Percentiles rank a stretch among this genome's conserved stretches.
Conservation (phyloP, 2,888 invertebrate species). For the Acronicta aceris region DNA sequence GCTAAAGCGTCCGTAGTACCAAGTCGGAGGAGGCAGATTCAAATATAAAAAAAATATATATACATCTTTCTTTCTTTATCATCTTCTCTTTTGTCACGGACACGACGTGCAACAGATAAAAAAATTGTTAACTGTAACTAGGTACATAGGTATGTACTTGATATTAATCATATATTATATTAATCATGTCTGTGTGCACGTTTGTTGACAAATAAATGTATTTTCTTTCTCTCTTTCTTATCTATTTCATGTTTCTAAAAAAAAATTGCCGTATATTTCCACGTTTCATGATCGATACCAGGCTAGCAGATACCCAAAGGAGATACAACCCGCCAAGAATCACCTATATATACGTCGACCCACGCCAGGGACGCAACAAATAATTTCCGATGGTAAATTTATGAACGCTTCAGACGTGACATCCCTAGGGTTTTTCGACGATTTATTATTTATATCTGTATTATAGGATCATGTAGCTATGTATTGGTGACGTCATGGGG, state of each 20-base stretch:
- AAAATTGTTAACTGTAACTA: too few relatives aligned
- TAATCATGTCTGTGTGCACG: too few relatives aligned
- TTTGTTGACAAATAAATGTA: too few relatives aligned
- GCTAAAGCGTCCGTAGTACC: too few relatives aligned
- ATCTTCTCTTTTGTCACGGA: too few relatives aligned
- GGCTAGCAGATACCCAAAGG: slow-evolving; percentile 1
- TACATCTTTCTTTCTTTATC: too few relatives aligned
- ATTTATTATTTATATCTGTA: slow-evolving; percentile 38
- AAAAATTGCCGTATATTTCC: background rate
- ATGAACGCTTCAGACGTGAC: slow-evolving; percentile 33
- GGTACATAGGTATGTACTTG: too few relatives aligned
- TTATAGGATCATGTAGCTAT: slow-evolving; percentile 18
- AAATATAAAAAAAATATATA: too few relatives aligned
- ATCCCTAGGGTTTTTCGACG: slow-evolving; percentile 35
- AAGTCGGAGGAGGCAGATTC: too few relatives aligned
- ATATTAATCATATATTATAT: too few relatives aligned
- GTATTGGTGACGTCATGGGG: slow-evolving; percentile 13
- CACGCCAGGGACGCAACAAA: slow-evolving; percentile 28
- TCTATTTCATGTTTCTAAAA: background rate
- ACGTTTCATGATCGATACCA: slow-evolving; percentile 8
- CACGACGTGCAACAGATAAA: too few relatives aligned
- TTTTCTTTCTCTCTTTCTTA: too few relatives aligned
- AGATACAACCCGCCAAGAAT: slow-evolving; percentile 16
- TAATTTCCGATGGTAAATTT: slow-evolving; percentile 53
- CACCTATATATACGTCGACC: slow-evolving; percentile 21